A percentile compares a stretch with the other conserved stretches of the same genome.
phyloP scores from a whole-genome alignment of 2,888 invertebrate genomes.

The Lepidochitona cinerea region DNA sequence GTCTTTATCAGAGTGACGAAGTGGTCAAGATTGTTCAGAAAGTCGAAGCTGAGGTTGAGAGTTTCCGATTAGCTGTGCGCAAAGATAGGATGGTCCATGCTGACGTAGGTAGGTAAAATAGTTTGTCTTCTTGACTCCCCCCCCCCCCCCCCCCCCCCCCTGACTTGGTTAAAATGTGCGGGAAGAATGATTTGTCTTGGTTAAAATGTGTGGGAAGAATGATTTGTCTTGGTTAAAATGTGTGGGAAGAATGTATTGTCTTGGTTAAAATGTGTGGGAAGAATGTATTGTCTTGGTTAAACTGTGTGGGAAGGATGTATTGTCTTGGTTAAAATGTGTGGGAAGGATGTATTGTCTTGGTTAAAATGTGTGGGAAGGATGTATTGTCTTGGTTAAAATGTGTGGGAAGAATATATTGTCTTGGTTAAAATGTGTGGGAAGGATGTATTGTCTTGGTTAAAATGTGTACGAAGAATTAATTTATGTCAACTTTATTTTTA shows the following conservation, averaged over 20 bases:
- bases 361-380: too few relatives aligned
- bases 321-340: too few relatives aligned
- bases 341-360: too few relatives aligned
- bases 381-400: too few relatives aligned
- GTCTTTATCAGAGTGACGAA: constrained; percentile 77
- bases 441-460: not conserved
- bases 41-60: constrained; percentile 81
- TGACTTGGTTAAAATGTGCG: too few relatives aligned
- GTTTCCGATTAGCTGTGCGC: constrained; percentile 81
- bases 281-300: not conserved
- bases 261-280: not conserved
- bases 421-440: not conserved
- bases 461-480: not conserved
- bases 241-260: constrained; percentile 74
- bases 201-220: too few relatives aligned
- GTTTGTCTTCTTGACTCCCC: too few relatives aligned
- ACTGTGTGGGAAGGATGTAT: too few relatives aligned
- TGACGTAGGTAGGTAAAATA: constrained; percentile 77
- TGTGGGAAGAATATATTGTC: not conserved
- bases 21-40: constrained; percentile 79
- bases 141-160: too few relatives aligned
- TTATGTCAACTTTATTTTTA: constrained; percentile 28
- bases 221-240: constrained; percentile 84
- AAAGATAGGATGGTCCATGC: constrained; percentile 85
- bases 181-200: too few relatives aligned